A percentile compares a stretch with the other conserved stretches of the same genome.
These are phyloP conservation scores for Notothenia coriiceps DNA, from an alignment of 2,113 vertebrate genomes.

Conservation along the genomic window DNA sequence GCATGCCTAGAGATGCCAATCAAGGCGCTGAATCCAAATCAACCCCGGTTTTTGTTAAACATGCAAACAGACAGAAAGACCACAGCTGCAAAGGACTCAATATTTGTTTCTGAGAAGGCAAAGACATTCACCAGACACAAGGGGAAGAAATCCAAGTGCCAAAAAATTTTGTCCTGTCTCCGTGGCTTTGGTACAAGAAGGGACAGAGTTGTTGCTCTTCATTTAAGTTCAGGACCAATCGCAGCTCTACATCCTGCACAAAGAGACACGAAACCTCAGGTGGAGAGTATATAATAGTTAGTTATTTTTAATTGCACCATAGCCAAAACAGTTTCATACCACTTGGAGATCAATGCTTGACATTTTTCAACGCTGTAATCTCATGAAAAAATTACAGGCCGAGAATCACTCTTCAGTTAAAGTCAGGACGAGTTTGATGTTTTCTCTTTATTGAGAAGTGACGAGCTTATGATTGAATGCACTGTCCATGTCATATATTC, in stretches of 20 bases:
- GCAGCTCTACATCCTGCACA: conserved; percentile 24
- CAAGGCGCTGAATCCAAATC: conserved; percentile 55
- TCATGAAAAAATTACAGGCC: conserved; percentile 20
- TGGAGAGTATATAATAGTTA: not conserved
- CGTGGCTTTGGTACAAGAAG: conserved; percentile 2
- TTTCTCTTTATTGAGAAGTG: not conserved
- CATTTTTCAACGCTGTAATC: conserved; percentile 34
- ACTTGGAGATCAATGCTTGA: conserved; percentile 41
- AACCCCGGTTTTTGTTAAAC: conserved; percentile 43
- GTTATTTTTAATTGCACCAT: not conserved
- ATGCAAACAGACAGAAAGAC: conserved; percentile 20
- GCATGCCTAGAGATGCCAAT: conserved; percentile 69
- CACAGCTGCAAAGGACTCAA: conserved; percentile 42
- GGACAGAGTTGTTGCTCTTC: conserved; percentile 23
- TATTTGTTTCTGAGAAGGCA: conserved; percentile 48
- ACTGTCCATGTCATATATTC: not conserved
- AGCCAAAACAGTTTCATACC: conserved; percentile 20
- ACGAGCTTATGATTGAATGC: not conserved
- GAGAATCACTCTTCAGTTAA: conserved; percentile 7
- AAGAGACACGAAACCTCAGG: conserved; percentile 1
- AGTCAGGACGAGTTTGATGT: not conserved
- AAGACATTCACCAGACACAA: conserved; percentile 1
- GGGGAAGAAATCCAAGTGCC: conserved; percentile 12
- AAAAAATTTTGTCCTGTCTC: conserved; percentile 18
- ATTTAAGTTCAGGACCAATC: conserved; percentile 33